Conservation (phyloP, 2,888 invertebrate species). For the Mimachlamys varia region DNA sequence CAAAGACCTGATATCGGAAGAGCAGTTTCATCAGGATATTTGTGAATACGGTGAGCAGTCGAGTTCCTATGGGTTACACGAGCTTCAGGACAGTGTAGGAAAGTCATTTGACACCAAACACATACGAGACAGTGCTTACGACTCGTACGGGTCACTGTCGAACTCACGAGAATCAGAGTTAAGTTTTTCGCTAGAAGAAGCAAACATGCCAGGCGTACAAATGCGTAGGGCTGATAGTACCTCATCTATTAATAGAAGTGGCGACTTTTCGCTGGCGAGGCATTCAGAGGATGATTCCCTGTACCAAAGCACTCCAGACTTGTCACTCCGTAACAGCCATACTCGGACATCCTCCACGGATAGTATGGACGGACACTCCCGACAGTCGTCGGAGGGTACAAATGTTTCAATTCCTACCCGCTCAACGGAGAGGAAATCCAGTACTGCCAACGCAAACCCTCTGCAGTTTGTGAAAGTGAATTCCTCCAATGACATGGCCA, state of each 20-base stretch:
- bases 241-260: conserved; percentile 56
- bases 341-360: conserved; percentile 73
- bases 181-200: conserved; percentile 67
- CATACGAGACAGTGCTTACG: conserved; percentile 72
- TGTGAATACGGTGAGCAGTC: conserved; percentile 64
- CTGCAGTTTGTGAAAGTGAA: conserved; percentile 78
- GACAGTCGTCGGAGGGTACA: conserved; percentile 73
- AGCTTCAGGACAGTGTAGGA: conserved; percentile 52
- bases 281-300: conserved; percentile 60
- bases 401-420: conserved; percentile 63
- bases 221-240: conserved; percentile 70
- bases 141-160: conserved; percentile 67
- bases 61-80: conserved; percentile 66
- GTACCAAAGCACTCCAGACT: conserved; percentile 71
- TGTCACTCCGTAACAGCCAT: conserved; percentile 64
- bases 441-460: conserved; percentile 68
- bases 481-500: conserved; percentile 69
- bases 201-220: conserved; percentile 67
- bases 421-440: conserved; percentile 58
- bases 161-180: conserved; percentile 70
- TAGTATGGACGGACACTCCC: conserved; percentile 74
- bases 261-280: conserved; percentile 54
- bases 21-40: conserved; percentile 62
- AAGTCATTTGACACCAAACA: conserved; percentile 55
- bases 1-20: conserved; percentile 66